Percentiles rank a stretch among this genome's conserved stretches.
Evolutionary conservation across 2,888 invertebrate genomes (phyloP).

Genomic region (Alviniconcha strummeri): DNA sequence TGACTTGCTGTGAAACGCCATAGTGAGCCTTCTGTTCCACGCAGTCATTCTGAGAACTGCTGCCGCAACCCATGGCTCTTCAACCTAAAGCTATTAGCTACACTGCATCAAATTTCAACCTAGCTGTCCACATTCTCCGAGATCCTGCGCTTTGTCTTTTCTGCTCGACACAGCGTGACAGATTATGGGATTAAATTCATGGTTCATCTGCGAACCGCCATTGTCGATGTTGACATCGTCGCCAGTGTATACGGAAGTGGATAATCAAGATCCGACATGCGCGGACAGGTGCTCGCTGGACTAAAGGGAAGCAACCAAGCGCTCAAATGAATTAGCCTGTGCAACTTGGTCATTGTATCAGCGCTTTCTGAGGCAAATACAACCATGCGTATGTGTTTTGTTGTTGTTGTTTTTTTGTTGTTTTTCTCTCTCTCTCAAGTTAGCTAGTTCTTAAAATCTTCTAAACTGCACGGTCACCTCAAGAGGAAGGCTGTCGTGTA

Average conservation of each 20-base stretch:
- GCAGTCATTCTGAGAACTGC: conserved; percentile 3
- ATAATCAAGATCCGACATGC: not conserved
- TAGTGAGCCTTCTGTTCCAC: not conserved
- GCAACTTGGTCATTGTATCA: too few species aligned
- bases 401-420: too few species aligned
- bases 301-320: conserved; percentile 1
- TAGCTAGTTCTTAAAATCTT: too few species aligned
- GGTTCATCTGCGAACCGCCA: not conserved
- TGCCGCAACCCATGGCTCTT: conserved; percentile 19
- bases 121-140: conserved; percentile 1
- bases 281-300: conserved; percentile 15
- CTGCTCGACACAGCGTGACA: too few species aligned
- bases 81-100: not conserved
- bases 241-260: conserved; percentile 26
- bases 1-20: not conserved
- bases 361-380: too few species aligned
- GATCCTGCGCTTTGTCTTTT: too few species aligned
- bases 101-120: not conserved
- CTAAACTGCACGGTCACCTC: too few species aligned
- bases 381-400: too few species aligned
- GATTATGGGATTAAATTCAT: too few species aligned
- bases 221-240: conserved; percentile 21
- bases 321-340: not conserved
- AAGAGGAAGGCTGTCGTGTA: too few species aligned
- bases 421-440: too few species aligned